Evolutionary conservation across 1,140 invertebrate species (phyloP).

Genomic region (Eumeta japonica): DNA sequence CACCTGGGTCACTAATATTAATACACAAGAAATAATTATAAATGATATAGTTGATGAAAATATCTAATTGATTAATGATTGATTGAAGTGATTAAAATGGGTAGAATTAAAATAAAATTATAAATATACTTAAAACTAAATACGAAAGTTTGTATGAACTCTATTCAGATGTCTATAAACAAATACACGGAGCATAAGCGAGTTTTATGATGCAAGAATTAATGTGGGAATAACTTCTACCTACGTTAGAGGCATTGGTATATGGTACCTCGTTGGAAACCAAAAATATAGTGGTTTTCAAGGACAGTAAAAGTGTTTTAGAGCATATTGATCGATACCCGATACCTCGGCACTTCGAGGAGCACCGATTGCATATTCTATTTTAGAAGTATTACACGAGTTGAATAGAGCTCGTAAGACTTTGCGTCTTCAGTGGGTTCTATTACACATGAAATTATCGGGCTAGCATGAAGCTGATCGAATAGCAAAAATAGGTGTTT

Average conservation of each 20-base stretch:
- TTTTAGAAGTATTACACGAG: not conserved
- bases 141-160: constrained; percentile 2
- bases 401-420: not conserved
- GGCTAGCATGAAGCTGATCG: constrained; percentile 3
- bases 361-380: not conserved
- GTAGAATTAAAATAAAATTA: not conserved
- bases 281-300: constrained; percentile 1
- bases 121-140: not conserved
- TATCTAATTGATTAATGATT: not conserved
- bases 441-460: not conserved
- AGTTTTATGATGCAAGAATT: constrained; percentile 3
- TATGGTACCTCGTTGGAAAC: not conserved
- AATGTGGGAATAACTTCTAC: not conserved
- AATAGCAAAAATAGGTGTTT: not conserved
- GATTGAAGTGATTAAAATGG: no score
- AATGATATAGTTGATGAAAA: not conserved
- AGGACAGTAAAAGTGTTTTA: constrained; percentile 3
- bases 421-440: constrained; percentile 4
- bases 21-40: not conserved
- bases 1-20: constrained; percentile 5
- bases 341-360: not conserved
- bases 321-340: not conserved
- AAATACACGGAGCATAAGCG: not conserved
- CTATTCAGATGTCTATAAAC: constrained; percentile 5
- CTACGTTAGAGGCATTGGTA: constrained; percentile 4